Conservation (phyloP, 2,888 invertebrate species). For the Lamproptera curius region DNA sequence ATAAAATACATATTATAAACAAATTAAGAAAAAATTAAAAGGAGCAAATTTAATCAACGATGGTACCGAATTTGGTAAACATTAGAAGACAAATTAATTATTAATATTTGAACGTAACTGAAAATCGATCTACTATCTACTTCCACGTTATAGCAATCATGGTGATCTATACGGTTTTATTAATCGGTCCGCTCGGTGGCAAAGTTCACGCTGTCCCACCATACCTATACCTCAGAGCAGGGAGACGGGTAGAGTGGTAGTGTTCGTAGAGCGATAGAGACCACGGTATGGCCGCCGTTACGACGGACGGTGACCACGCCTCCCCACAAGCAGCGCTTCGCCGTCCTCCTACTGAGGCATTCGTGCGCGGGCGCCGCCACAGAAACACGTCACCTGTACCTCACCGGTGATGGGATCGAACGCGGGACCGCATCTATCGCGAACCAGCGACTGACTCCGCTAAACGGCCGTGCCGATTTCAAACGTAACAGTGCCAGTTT, state of each 20-base stretch:
- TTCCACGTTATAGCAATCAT: conserved; percentile 50
- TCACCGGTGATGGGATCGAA: conserved; percentile 52
- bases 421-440: conserved; percentile 48
- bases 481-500: conserved; percentile 40
- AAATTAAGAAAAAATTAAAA: too few species aligned
- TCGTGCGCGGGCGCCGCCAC: conserved; percentile 72
- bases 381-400: conserved; percentile 53
- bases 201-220: conserved; percentile 74
- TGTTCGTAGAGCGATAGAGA: conserved; percentile 38
- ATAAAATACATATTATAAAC: too few species aligned
- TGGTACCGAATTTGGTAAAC: too few species aligned
- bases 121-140: conserved; percentile 22
- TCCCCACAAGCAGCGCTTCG: conserved; percentile 50
- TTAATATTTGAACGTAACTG: too few species aligned
- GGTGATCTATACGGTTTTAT: conserved; percentile 68
- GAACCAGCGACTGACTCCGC: conserved; percentile 21
- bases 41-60: too few species aligned
- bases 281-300: conserved; percentile 59
- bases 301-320: conserved; percentile 73
- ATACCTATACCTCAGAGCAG: conserved; percentile 54
- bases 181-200: conserved; percentile 64
- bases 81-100: too few species aligned
- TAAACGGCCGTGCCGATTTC: conserved; percentile 27
- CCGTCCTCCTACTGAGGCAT: conserved; percentile 70
- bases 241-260: conserved; percentile 32